Evolutionary conservation across 2,113 vertebrate genomes (phyloP).

Genomic region (Nerophis ophidion): DNA sequence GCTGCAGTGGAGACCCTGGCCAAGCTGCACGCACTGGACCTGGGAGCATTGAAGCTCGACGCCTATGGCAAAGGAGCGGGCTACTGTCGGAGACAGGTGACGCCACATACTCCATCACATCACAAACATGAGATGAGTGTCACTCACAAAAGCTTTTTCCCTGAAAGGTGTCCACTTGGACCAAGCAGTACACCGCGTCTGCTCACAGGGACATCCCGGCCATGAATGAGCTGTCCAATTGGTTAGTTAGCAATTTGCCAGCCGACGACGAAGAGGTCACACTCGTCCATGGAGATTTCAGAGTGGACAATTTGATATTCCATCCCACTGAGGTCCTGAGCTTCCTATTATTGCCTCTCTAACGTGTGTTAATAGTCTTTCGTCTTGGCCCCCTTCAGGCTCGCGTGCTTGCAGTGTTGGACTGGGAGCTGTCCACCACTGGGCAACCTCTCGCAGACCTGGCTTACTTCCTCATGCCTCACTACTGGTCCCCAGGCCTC

Average conservation of each 20-base stretch:
- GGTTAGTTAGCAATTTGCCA: slow-evolving; percentile 83
- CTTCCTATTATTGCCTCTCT: no score
- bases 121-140: neutral
- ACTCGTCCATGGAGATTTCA: slow-evolving; percentile 88
- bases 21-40: slow-evolving; percentile 76
- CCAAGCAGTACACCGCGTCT: slow-evolving; percentile 82
- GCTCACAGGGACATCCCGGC: slow-evolving; percentile 79
- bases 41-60: slow-evolving; percentile 71
- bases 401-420: slow-evolving; percentile 83
- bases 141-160: neutral
- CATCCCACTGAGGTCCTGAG: slow-evolving; percentile 82
- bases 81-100: slow-evolving; percentile 88
- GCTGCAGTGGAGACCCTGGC: slow-evolving; percentile 80
- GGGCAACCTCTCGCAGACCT: slow-evolving; percentile 87
- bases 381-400: slow-evolving; percentile 57
- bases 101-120: neutral
- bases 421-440: slow-evolving; percentile 92
- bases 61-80: slow-evolving; percentile 78
- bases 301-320: slow-evolving; percentile 86
- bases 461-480: slow-evolving; percentile 73
- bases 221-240: slow-evolving; percentile 80
- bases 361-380: neutral
- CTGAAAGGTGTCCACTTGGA: slow-evolving; percentile 85
- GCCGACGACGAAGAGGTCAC: slow-evolving; percentile 73
- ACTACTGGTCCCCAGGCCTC: slow-evolving; percentile 72